A percentile compares a stretch with the other conserved stretches of the same genome.
Conservation (phyloP, 2,888 invertebrate genomes). For the Sesia apiformis region DNA sequence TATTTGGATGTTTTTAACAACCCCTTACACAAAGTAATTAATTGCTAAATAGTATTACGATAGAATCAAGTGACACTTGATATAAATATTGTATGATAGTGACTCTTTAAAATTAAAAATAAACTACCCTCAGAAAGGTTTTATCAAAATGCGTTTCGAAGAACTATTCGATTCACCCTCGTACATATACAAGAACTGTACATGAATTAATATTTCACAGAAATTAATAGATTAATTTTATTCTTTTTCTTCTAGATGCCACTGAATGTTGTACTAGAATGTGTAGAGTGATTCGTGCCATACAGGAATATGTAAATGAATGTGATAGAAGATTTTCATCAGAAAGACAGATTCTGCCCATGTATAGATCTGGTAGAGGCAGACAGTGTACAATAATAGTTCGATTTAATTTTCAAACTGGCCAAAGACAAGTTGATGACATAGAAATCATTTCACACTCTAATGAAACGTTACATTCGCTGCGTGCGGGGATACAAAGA, state of each 20-base stretch:
- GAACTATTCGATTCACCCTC: no score
- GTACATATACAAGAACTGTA: no score
- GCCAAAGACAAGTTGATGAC: conserved; percentile 91
- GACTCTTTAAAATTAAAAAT: no score
- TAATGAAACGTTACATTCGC: conserved; percentile 92
- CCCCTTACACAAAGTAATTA: no score
- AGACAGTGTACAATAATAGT: conserved; percentile 91
- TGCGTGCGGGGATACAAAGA: conserved; percentile 85
- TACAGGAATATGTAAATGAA: conserved; percentile 96
- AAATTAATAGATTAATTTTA: background rate
- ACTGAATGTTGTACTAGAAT: conserved; percentile 77
- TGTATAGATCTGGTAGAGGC: conserved; percentile 92
- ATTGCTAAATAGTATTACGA: no score
- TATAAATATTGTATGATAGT: no score
- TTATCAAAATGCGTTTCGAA: no score
- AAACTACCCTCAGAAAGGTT: no score
- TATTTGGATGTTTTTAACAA: no score
- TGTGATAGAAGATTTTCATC: conserved; percentile 92
- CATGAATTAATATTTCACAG: no score
- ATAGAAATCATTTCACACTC: conserved; percentile 94
- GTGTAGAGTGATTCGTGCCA: conserved; percentile 94
- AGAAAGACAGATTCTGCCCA: conserved; percentile 91
- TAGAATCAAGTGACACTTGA: no score
- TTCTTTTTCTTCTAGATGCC: conserved; percentile 37
- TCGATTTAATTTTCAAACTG: conserved; percentile 85